Base-by-base conservation (phyloP, 2,888 invertebrate species). In the Drosophila quinaria region DNA sequence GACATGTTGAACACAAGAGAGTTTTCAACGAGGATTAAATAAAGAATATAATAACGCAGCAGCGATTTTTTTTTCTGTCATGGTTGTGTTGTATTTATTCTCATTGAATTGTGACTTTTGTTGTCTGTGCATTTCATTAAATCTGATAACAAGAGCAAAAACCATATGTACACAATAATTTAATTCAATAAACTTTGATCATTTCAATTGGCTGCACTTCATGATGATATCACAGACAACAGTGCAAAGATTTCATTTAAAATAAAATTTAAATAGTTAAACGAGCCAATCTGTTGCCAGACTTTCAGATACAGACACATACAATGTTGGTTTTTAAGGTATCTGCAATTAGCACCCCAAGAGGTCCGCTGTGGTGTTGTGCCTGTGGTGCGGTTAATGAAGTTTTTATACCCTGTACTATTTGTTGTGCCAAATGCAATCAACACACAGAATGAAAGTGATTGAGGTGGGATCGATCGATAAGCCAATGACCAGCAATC, bases 61-160 rank as follows among this genome's bases (percentile, higher is more conserved):
- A 41, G 13, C 19, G 31, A n/a, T n/a, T 33, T 29, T 29, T 29
- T 29, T 46, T n/a, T n/a, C 8, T 35, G n/a, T 50, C 35, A 35
- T n/a, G 50, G 39, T 49, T 25, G 52, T 39, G n/a, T 41, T 62
- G 56, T 33, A 41, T 80, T 78, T 46, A 65, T 71, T 68, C 55
- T 67, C 66, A 88, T 86, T 88, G 67, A 78, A 50, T 65, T 50
- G 58, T 25, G 54, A 79, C 81, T 90, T 88, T 90, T 90, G 90
- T 87, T 89, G 90, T 87, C 87, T 87, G 87, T 69, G 62, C 69
- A 69, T 74, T 87, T 74, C 51, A 90, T 90, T 87, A 82, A 76
- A 63, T 29, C 58, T 58, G 64, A 61, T 64, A 31, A 50, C 63
- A 42, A 60, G 29, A 29, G 29, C 6, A 25, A 11, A 44, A 37